A percentile compares a stretch with the other conserved stretches of the same genome.
Evolutionary conservation across 2,888 invertebrate genomes (phyloP).

Genomic region (Ashinkailepas kermadecensis): DNA sequence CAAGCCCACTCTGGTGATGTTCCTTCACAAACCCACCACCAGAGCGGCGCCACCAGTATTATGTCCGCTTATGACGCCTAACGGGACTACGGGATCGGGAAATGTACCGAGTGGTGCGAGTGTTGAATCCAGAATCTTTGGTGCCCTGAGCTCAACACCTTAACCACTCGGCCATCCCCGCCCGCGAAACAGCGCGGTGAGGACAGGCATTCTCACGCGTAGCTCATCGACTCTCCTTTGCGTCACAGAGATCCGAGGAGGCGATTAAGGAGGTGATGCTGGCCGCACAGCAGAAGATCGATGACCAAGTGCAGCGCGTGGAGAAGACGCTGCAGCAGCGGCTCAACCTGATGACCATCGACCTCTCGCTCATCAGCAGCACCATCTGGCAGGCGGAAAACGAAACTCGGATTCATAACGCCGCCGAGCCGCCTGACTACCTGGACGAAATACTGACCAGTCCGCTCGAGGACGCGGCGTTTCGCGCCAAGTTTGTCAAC

Average conservation of each 20-base stretch:
- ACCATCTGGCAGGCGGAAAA: background rate
- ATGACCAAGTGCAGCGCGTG: background rate
- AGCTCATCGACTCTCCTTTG: no score
- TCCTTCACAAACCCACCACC: no score
- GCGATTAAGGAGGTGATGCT: background rate
- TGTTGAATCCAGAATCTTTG: no score
- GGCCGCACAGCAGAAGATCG: background rate
- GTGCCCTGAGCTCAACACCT: no score
- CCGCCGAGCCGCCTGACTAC: background rate
- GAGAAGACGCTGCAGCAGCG: background rate
- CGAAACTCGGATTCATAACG: background rate
- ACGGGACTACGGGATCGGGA: no score
- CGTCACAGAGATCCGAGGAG: background rate
- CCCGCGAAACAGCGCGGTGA: no score
- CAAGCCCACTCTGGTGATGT: no score
- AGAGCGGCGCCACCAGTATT: no score
- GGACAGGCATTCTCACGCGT: no score
- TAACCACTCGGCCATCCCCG: no score
- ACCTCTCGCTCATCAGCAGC: background rate
- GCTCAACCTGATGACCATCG: background rate
- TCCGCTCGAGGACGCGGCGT: background rate
- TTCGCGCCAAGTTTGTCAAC: background rate
- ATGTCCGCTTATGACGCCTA: no score
- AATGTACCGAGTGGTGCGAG: no score
- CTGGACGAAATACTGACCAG: background rate